Percentiles rank a stretch among this genome's conserved stretches.
These are phyloP conservation scores for Burhinus oedicnemus DNA, from an alignment of 2,113 vertebrate species.

Conservation along the genomic window DNA sequence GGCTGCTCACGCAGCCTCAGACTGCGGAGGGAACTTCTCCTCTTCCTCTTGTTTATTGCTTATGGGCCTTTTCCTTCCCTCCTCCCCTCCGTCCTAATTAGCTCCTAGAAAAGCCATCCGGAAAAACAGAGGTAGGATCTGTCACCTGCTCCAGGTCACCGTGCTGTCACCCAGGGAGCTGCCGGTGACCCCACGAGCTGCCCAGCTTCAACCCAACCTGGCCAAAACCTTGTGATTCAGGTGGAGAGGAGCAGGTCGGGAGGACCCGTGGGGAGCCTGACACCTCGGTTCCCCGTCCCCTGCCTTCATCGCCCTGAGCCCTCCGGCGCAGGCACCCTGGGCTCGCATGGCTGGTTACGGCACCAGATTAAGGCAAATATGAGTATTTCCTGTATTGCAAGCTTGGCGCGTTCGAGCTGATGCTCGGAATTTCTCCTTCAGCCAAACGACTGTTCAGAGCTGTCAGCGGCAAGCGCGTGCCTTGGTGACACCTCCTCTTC, in stretches of 20 bases:
- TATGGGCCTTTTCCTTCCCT: not conserved
- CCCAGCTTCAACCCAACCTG: not conserved
- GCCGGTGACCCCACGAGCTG: not conserved
- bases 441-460: not conserved
- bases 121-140: accelerated
- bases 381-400: not conserved
- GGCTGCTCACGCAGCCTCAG: not conserved
- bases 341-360: accelerated
- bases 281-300: accelerated
- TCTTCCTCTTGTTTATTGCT: not conserved
- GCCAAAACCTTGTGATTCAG: not conserved
- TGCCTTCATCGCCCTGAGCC: not conserved
- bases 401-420: accelerated
- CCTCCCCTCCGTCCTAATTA: not conserved
- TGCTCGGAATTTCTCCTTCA: accelerated
- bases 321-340: not conserved
- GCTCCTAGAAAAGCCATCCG: not conserved
- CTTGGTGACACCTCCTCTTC: not conserved
- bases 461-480: accelerated
- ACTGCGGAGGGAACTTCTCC: not conserved
- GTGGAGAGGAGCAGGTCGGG: not conserved
- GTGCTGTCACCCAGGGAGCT: not conserved
- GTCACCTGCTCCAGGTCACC: accelerated
- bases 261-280: accelerated
- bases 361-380: not conserved